Evolutionary conservation across 1,140 invertebrate species (phyloP).

Genomic region (Papilio xuthus): DNA sequence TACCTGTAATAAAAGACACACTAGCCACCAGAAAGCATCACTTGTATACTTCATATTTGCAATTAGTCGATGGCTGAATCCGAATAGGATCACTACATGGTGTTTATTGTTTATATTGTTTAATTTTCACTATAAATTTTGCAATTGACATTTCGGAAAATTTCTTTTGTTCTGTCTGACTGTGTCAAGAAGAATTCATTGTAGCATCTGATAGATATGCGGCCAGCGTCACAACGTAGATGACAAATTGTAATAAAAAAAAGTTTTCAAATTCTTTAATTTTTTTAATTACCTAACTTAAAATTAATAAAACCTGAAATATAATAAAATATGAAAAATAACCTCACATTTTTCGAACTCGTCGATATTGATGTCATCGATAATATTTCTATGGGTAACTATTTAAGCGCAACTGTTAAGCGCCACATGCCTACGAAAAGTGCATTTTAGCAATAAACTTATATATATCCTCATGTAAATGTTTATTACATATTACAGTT

Average conservation of each 20-base stretch:
- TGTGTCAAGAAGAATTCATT: conserved; percentile 36
- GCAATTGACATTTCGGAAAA: conserved; percentile 53
- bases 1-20: conserved; percentile 65
- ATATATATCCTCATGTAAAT: too few species aligned
- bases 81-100: conserved; percentile 46
- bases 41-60: conserved; percentile 61
- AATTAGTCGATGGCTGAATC: conserved; percentile 38
- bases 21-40: conserved; percentile 56
- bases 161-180: conserved; percentile 63
- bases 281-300: background rate
- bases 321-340: background rate
- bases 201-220: conserved; percentile 5
- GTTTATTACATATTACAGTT: too few species aligned
- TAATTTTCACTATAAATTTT: conserved; percentile 57
- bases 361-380: too few species aligned
- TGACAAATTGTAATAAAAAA: conserved; percentile 29
- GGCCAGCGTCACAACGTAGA: conserved; percentile 1
- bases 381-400: too few species aligned
- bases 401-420: too few species aligned
- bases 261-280: background rate
- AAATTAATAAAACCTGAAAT: background rate
- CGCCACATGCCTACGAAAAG: too few species aligned
- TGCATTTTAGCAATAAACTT: too few species aligned
- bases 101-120: conserved; percentile 47
- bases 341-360: background rate